These are phyloP conservation scores for Atractosteus spatula DNA, from an alignment of 2,113 vertebrate species.

Conservation along the genomic window DNA sequence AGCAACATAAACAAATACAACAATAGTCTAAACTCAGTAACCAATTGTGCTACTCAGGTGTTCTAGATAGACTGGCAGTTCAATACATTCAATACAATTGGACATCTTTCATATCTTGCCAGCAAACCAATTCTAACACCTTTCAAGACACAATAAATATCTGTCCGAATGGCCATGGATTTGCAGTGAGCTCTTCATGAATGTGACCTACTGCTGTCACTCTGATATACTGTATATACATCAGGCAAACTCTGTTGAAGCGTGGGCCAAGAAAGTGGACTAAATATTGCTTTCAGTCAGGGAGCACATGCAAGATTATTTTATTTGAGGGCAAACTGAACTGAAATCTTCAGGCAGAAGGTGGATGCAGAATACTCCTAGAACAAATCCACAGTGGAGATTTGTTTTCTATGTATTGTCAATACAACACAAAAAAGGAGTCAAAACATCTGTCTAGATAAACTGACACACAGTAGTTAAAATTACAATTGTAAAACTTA, in stretches of 20 bases:
- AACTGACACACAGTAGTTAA: no score
- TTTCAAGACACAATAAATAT: neutral
- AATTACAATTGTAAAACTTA: no score
- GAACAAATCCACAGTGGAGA: no score
- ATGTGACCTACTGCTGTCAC: neutral
- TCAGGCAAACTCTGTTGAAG: constrained; percentile 35
- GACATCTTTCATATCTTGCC: neutral
- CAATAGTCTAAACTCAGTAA: neutral
- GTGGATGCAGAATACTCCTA: no score
- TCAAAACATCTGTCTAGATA: no score
- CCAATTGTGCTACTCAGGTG: neutral
- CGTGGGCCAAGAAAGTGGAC: constrained; percentile 39
- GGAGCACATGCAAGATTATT: constrained; percentile 29
- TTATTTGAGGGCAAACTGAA: neutral
- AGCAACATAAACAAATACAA: neutral
- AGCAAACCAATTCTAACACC: neutral
- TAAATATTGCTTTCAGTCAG: constrained; percentile 51
- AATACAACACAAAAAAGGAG: no score
- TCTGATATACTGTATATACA: constrained; percentile 14
- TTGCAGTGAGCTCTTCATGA: neutral
- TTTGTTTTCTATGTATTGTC: no score
- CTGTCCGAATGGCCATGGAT: neutral
- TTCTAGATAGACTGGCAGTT: neutral
- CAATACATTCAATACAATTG: neutral
- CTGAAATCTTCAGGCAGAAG: neutral